Conservation (phyloP, 2,113 vertebrate species). For the Melanocharis versteri region DNA sequence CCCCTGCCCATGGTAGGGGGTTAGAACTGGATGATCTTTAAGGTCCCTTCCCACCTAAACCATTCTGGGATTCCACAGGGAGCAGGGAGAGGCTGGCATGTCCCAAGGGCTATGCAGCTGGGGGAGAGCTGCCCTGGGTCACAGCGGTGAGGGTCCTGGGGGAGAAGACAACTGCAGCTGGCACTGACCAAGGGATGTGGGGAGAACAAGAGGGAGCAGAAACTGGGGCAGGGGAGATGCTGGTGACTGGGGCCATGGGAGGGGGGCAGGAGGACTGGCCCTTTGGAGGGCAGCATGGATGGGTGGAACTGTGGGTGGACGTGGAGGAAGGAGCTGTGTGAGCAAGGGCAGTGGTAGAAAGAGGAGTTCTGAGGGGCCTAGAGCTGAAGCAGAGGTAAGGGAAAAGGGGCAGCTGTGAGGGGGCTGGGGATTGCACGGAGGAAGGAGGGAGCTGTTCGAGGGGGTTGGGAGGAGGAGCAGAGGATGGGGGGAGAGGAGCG, state of each 20-base stretch:
- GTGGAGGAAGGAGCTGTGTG: background rate
- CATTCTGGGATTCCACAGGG: background rate
- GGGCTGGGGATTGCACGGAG: background rate
- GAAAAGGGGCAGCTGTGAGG: slow-evolving; percentile 15
- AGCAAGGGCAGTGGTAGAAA: background rate
- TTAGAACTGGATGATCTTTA: background rate
- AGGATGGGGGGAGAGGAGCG: background rate
- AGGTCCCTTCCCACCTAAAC: background rate
- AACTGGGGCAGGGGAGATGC: background rate
- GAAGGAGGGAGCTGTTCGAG: background rate
- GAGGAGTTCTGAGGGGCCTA: background rate
- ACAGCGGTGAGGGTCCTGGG: background rate
- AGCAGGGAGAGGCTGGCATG: background rate
- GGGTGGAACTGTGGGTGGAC: background rate
- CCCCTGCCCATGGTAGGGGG: background rate
- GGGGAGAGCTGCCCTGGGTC: background rate
- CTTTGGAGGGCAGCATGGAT: background rate
- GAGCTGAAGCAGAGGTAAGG: background rate
- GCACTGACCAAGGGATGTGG: background rate
- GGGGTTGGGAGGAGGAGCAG: slow-evolving; percentile 36
- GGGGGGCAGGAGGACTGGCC: background rate
- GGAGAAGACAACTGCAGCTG: background rate
- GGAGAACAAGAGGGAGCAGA: background rate
- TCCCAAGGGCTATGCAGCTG: background rate
- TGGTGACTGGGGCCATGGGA: background rate